phyloP scores from a whole-genome alignment of 2,888 invertebrate genomes.

The Scaeva pyrastri region DNA sequence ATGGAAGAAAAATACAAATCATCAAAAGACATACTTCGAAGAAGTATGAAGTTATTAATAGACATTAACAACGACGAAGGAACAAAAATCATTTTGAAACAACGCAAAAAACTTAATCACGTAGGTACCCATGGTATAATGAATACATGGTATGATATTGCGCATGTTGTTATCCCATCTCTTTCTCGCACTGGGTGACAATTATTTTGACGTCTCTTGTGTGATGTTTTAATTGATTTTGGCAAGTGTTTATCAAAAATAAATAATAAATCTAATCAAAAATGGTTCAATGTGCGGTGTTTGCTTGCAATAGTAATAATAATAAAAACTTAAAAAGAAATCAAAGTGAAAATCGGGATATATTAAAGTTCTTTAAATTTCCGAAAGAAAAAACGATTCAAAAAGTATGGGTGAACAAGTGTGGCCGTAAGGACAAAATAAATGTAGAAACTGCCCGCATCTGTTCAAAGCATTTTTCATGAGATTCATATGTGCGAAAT shows the following conservation, averaged over 20 bases:
- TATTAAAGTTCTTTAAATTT: background rate
- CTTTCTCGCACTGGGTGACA: too few relatives aligned
- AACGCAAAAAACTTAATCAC: too few relatives aligned
- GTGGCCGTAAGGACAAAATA: background rate
- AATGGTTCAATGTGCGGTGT: background rate
- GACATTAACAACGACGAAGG: too few relatives aligned
- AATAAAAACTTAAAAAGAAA: background rate
- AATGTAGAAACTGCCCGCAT: background rate
- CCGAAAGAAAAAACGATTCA: background rate
- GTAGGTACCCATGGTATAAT: too few relatives aligned
- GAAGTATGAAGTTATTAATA: background rate
- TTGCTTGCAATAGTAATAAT: background rate
- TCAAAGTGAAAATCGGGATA: background rate
- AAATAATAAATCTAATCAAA: too few relatives aligned
- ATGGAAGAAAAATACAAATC: conserved; percentile 3
- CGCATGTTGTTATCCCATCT: too few relatives aligned
- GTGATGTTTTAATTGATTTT: too few relatives aligned
- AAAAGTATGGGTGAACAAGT: too few relatives aligned
- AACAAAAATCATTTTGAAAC: too few relatives aligned
- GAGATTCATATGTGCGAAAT: background rate
- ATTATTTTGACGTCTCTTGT: too few relatives aligned
- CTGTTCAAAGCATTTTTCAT: background rate
- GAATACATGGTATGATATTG: too few relatives aligned
- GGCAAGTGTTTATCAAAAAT: too few relatives aligned
- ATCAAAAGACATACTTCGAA: conserved; percentile 2